A percentile compares a stretch with the other conserved stretches of the same genome.
These are phyloP conservation scores for Fulmarus glacialis DNA, from an alignment of 2,113 vertebrate genomes.

Conservation along the genomic window DNA sequence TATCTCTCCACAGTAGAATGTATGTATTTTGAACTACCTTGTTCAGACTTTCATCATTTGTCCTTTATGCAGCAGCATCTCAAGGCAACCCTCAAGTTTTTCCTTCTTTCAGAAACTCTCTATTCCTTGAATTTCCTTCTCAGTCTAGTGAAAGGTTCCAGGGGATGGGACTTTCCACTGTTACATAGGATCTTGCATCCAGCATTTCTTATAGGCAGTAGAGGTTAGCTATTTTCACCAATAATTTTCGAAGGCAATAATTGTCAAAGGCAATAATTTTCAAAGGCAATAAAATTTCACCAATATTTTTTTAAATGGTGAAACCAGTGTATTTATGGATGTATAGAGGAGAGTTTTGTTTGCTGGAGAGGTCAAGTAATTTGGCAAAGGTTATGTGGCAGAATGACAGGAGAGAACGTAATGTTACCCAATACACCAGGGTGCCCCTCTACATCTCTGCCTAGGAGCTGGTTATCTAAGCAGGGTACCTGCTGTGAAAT, in stretches of 20 bases:
- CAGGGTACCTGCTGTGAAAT: background rate
- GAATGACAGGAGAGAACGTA: background rate
- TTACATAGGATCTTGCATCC: background rate
- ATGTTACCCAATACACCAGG: background rate
- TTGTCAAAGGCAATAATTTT: background rate
- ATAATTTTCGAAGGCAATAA: background rate
- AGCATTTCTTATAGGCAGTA: background rate
- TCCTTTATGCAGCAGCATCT: background rate
- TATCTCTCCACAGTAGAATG: background rate
- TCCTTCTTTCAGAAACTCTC: background rate
- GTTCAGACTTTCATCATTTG: background rate
- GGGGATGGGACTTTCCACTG: background rate
- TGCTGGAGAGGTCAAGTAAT: background rate
- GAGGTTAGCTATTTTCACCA: background rate
- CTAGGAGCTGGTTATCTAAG: background rate
- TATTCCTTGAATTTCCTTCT: background rate
- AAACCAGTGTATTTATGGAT: background rate
- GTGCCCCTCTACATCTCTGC: background rate
- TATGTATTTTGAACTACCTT: background rate
- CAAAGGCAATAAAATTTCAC: background rate
- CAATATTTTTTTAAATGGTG: rapidly evolving
- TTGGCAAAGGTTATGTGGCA: background rate
- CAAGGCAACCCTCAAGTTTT: background rate
- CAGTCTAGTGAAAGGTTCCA: background rate
- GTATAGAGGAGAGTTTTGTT: background rate